Evolutionary conservation across 2,797 vertebrate species (phyloP).

Genomic region (Muscicapa striata): DNA sequence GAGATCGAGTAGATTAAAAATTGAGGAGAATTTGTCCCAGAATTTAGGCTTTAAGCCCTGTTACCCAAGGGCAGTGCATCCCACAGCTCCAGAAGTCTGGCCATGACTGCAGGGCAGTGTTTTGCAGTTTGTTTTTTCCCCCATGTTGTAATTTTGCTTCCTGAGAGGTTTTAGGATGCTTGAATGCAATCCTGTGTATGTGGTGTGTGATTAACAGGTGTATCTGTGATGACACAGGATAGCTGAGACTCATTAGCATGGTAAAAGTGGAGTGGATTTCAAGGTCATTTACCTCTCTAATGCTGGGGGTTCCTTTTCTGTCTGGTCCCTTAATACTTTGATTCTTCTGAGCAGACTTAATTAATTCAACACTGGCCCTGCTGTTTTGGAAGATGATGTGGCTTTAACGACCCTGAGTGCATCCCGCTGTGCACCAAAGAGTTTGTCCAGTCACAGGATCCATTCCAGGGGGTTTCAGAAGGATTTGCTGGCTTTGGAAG

Average conservation of each 20-base stretch:
- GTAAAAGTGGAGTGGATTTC: background rate
- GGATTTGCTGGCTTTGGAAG: background rate
- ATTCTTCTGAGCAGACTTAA: background rate
- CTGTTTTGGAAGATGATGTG: background rate
- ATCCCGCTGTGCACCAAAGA: background rate
- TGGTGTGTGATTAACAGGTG: background rate
- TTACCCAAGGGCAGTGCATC: background rate
- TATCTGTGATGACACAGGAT: background rate
- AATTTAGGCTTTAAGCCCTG: background rate
- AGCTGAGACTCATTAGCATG: background rate
- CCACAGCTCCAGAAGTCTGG: background rate
- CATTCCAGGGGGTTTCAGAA: background rate
- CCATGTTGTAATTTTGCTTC: background rate
- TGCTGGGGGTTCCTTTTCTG: background rate
- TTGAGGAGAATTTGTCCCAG: background rate
- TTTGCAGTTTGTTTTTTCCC: background rate
- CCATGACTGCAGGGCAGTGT: background rate
- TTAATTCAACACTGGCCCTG: background rate
- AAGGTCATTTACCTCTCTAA: background rate
- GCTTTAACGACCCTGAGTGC: background rate
- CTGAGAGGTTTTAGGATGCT: background rate
- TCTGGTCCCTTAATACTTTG: background rate
- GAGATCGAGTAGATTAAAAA: background rate
- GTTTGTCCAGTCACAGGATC: background rate
- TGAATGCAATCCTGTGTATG: background rate